Conservation (phyloP, 2,797 vertebrate species). For the Loris lydekkerianus region DNA sequence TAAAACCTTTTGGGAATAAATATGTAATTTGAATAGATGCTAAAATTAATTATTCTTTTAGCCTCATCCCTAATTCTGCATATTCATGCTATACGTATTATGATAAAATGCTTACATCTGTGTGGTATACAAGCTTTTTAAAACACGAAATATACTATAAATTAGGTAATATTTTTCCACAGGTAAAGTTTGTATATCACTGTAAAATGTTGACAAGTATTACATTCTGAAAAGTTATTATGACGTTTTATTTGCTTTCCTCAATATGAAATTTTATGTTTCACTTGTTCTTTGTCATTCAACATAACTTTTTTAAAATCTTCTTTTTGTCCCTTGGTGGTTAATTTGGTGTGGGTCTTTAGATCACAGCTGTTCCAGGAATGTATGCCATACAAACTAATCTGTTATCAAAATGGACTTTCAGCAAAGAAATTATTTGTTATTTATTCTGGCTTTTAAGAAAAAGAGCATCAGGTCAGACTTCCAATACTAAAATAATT, state of each 20-base stretch:
- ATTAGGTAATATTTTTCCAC: conserved; percentile 1
- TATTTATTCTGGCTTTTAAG: background rate
- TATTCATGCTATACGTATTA: background rate
- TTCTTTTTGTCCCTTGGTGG: background rate
- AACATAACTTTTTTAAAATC: background rate
- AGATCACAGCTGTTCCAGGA: background rate
- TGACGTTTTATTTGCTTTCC: background rate
- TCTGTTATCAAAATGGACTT: background rate
- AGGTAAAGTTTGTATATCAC: background rate
- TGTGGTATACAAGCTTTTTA: background rate
- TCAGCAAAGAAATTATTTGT: background rate
- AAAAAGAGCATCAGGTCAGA: background rate
- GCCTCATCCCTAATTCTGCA: background rate
- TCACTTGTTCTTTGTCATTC: background rate
- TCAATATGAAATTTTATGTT: background rate
- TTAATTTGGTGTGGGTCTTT: background rate
- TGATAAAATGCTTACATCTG: background rate
- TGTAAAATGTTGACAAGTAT: background rate
- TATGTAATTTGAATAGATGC: background rate
- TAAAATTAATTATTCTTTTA: conserved; percentile 20
- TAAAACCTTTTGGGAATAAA: background rate
- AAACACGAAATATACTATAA: background rate
- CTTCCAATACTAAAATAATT: background rate
- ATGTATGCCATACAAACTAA: background rate
- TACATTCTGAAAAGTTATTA: background rate